Conservation (phyloP, 2,888 invertebrate genomes). For the Tupiocoris notatus region DNA sequence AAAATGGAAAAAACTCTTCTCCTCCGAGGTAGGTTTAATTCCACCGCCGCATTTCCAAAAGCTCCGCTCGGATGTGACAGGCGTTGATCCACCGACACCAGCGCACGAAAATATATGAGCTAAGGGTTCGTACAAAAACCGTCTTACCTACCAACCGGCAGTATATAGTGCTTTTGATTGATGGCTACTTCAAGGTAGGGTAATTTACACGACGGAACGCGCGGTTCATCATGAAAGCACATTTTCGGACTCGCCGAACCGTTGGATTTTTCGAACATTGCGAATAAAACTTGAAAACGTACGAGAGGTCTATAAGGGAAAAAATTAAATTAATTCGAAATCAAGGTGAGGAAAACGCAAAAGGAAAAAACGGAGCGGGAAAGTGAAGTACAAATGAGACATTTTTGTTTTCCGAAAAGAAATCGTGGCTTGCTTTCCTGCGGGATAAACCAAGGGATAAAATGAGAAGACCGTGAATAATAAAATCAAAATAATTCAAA, state of each 20-base stretch:
- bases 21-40: background rate
- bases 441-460: no score
- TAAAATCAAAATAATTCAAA: no score
- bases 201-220: no score
- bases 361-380: background rate
- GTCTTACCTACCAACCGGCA: background rate
- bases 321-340: background rate
- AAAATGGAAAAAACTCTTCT: background rate
- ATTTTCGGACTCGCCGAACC: no score
- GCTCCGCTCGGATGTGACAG: background rate
- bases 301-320: no score
- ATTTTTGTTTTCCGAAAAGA: no score
- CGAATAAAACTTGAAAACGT: no score
- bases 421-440: no score
- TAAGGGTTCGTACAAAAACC: background rate
- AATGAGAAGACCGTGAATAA: no score
- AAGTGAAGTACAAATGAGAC: no score
- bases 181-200: background rate
- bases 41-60: background rate
- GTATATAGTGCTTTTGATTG: background rate
- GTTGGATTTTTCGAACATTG: no score
- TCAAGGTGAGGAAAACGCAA: background rate
- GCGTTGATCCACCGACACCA: background rate
- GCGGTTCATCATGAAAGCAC: no score
- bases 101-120: background rate